Evolutionary conservation across 2,797 vertebrate species (phyloP).

Genomic region (Phalanger gymnotis): DNA sequence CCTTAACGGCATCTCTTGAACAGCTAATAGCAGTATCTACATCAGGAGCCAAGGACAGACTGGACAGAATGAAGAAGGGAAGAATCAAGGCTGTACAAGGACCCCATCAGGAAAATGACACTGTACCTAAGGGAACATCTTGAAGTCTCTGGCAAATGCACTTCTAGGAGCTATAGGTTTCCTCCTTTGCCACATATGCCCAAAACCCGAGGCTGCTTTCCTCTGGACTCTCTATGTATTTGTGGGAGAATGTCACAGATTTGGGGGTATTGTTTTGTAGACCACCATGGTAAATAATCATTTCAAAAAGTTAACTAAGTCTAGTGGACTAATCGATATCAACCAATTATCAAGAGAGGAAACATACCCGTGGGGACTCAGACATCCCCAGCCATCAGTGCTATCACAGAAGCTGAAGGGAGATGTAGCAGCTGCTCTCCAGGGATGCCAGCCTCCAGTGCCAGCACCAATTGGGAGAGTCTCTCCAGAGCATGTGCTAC

Average conservation of each 20-base stretch:
- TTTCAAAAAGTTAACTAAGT: background rate
- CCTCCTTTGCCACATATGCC: background rate
- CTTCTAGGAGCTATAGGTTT: background rate
- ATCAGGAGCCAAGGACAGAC: background rate
- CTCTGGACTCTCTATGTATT: background rate
- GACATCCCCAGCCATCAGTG: background rate
- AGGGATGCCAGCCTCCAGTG: background rate
- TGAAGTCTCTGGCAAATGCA: background rate
- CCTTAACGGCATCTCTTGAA: background rate
- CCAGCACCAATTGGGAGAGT: background rate
- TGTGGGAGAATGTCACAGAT: background rate
- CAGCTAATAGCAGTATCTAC: background rate
- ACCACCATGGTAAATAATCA: background rate
- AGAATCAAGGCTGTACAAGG: background rate
- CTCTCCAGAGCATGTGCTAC: too few relatives aligned
- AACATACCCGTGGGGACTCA: background rate
- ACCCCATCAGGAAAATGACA: background rate
- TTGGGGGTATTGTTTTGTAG: background rate
- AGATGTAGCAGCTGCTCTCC: background rate
- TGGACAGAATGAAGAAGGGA: background rate
- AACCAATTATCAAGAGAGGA: background rate
- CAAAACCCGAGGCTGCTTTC: background rate
- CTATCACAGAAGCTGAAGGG: background rate
- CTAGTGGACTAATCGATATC: background rate
- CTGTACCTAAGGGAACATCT: background rate